A percentile compares a stretch with the other conserved stretches of the same genome.
Evolutionary conservation across 1,140 invertebrate genomes (phyloP).

Genomic region (Nephila pilipes): DNA sequence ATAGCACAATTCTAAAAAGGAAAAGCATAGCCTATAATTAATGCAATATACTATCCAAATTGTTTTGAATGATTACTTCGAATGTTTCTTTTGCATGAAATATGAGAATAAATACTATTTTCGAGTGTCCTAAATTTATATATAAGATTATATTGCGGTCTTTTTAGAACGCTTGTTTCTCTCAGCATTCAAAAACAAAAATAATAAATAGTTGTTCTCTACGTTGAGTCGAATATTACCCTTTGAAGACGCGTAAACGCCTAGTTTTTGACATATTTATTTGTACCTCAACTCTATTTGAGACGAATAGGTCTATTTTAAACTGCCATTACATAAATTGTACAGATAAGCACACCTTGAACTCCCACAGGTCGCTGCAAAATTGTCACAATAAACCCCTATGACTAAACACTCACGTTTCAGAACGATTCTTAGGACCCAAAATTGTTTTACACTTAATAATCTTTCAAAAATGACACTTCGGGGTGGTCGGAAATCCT

Average conservation of each 20-base stretch:
- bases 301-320: background rate
- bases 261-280: constrained; percentile 2
- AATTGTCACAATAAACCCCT: background rate
- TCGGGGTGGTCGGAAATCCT: background rate
- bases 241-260: background rate
- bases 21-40: too few relatives aligned
- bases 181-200: background rate
- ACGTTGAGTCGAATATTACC: background rate
- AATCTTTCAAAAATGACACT: background rate
- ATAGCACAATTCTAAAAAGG: too few relatives aligned
- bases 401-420: too few relatives aligned
- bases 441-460: too few relatives aligned
- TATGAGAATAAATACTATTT: too few relatives aligned
- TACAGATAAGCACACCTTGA: background rate
- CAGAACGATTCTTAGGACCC: too few relatives aligned
- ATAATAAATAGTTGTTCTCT: background rate
- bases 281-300: background rate
- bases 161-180: background rate
- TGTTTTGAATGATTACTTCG: too few relatives aligned
- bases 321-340: background rate
- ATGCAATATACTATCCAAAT: too few relatives aligned
- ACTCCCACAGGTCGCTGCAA: background rate
- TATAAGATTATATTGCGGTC: too few relatives aligned
- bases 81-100: too few relatives aligned
- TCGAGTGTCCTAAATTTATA: too few relatives aligned